A percentile compares a stretch with the other conserved stretches of the same genome.
Conservation (phyloP, 2,113 vertebrate species). For the Cephalopholis sonnerati region DNA sequence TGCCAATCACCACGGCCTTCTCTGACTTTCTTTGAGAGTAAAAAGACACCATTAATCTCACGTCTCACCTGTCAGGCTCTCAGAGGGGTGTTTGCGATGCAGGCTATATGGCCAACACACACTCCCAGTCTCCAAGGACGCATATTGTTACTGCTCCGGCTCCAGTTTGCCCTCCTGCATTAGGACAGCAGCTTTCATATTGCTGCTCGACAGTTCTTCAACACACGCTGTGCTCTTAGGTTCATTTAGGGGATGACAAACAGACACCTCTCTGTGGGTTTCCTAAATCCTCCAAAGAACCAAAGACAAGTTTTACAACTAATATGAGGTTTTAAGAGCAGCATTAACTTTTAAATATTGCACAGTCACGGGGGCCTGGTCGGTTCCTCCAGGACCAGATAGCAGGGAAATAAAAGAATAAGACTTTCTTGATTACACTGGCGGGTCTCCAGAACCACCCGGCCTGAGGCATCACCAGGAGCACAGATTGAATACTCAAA, state of each 20-base stretch:
- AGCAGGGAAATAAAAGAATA: slow-evolving; percentile 18
- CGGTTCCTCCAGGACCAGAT: slow-evolving; percentile 26
- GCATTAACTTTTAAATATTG: slow-evolving; percentile 5
- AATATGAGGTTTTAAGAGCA: slow-evolving; percentile 29
- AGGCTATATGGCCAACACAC: slow-evolving; percentile 30
- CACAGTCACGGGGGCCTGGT: neutral
- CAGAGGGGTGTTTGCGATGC: slow-evolving; percentile 54
- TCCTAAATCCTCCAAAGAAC: slow-evolving; percentile 6
- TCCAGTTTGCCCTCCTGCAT: slow-evolving; percentile 12
- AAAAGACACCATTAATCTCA: slow-evolving; percentile 72
- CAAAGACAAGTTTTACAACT: slow-evolving; percentile 21
- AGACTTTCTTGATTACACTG: slow-evolving; percentile 18
- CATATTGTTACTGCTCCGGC: slow-evolving; percentile 33
- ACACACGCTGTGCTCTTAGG: neutral
- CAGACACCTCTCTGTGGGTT: slow-evolving; percentile 15
- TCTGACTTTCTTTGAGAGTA: slow-evolving; percentile 44
- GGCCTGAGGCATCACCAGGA: slow-evolving; percentile 13
- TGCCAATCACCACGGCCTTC: slow-evolving; percentile 39
- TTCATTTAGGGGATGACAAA: slow-evolving; percentile 11
- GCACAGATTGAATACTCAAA: slow-evolving; percentile 5
- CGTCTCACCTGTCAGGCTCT: slow-evolving; percentile 53
- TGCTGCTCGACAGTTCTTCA: slow-evolving; percentile 1
- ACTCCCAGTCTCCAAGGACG: slow-evolving; percentile 60
- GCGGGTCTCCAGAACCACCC: neutral
- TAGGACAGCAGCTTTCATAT: slow-evolving; percentile 22